phyloP scores from a whole-genome alignment of 2,888 invertebrate species.

The Erebia palarica region DNA sequence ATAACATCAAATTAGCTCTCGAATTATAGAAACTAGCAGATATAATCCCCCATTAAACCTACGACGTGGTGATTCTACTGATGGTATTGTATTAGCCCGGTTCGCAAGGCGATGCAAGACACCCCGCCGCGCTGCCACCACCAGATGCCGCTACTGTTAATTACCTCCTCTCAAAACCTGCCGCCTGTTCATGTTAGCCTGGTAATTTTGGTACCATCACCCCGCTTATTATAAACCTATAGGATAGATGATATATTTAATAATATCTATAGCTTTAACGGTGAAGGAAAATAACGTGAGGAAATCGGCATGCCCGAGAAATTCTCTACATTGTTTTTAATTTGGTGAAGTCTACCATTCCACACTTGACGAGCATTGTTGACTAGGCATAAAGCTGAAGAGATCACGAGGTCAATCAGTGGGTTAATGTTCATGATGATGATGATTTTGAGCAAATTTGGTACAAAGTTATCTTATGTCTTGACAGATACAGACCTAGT shows the following conservation, averaged over 20 bases:
- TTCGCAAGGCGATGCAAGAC: slow-evolving; percentile 41
- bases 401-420: too few relatives aligned
- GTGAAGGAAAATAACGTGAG: too few relatives aligned
- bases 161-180: slow-evolving; percentile 44
- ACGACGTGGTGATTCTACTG: neutral
- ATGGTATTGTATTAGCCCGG: slow-evolving; percentile 19
- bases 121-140: slow-evolving; percentile 63
- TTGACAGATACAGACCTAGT: too few relatives aligned
- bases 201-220: slow-evolving; percentile 43
- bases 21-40: neutral
- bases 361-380: too few relatives aligned
- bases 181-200: slow-evolving; percentile 45
- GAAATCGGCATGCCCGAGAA: too few relatives aligned
- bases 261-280: neutral
- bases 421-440: too few relatives aligned
- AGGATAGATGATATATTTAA: neutral
- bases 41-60: neutral
- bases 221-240: neutral
- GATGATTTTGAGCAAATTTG: too few relatives aligned
- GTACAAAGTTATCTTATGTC: too few relatives aligned
- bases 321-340: too few relatives aligned
- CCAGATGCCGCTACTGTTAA: slow-evolving; percentile 50
- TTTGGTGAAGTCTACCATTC: too few relatives aligned
- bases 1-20: too few relatives aligned
- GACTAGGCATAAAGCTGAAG: too few relatives aligned